A percentile compares a stretch with the other conserved stretches of the same genome.
Evolutionary conservation across 2,888 invertebrate genomes (phyloP).

Genomic region (Chrysopilus asiliformis): DNA sequence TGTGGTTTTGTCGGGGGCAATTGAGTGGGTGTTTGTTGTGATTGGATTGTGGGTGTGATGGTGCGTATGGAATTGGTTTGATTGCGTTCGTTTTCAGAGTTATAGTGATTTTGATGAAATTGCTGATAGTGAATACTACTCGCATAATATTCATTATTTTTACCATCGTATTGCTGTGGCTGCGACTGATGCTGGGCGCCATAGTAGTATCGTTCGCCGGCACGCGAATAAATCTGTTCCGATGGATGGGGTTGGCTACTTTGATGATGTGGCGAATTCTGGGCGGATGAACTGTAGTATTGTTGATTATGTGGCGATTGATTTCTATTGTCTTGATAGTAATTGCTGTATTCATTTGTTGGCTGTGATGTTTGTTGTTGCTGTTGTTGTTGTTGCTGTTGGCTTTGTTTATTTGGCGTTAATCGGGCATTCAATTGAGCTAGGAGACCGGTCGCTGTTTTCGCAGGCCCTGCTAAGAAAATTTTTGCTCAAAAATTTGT

Average conservation of each 20-base stretch:
- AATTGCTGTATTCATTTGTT: constrained; percentile 13
- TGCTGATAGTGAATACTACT: constrained; percentile 28
- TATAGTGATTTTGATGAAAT: not conserved
- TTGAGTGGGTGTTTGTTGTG: constrained; percentile 34
- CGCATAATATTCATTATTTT: constrained; percentile 35
- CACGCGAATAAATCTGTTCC: constrained; percentile 22
- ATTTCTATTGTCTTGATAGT: constrained; percentile 17
- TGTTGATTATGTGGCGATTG: too few species aligned
- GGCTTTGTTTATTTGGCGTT: constrained; percentile 17
- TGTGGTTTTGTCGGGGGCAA: too few species aligned
- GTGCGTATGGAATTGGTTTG: not conserved
- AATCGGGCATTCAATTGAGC: constrained; percentile 35
- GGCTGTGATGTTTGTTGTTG: constrained; percentile 17
- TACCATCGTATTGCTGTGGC: constrained; percentile 30
- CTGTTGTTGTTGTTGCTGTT: constrained; percentile 19
- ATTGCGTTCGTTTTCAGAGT: not conserved
- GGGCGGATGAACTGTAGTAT: constrained; percentile 21
- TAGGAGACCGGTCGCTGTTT: constrained; percentile 33
- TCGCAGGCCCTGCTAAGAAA: constrained; percentile 23
- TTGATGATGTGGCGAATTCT: constrained; percentile 21
- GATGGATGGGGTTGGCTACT: constrained; percentile 6
- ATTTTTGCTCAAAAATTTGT: too few species aligned
- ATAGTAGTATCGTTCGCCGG: constrained; percentile 16
- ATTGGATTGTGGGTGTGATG: constrained; percentile 20
- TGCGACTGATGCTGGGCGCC: constrained; percentile 15